A percentile compares a stretch with the other conserved stretches of the same genome.
phyloP scores from a whole-genome alignment of 2,888 invertebrate genomes.

The Aphodius sticticus region DNA sequence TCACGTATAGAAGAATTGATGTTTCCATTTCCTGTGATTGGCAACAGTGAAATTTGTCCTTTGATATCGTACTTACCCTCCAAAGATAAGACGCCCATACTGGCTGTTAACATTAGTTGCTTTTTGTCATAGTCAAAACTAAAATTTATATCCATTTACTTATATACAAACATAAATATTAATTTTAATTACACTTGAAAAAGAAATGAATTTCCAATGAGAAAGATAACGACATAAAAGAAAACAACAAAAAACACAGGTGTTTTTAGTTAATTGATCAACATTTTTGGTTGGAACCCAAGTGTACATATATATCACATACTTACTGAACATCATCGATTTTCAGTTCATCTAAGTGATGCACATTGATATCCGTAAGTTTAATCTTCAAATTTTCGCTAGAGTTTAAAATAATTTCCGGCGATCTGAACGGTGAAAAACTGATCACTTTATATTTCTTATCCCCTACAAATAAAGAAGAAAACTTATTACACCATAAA shows the following conservation, averaged over 20 bases:
- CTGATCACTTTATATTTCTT: conserved; percentile 17
- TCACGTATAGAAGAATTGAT: conserved; percentile 51
- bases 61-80: conserved; percentile 50
- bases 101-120: not conserved
- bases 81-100: conserved; percentile 32
- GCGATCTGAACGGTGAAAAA: conserved; percentile 10
- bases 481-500: not conserved
- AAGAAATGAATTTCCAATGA: no score
- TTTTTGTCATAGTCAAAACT: not conserved
- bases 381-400: not conserved
- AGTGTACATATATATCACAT: no score
- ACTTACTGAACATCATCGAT: conserved; percentile 5
- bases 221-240: no score
- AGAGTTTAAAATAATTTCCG: conserved; percentile 5
- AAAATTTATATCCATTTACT: not conserved
- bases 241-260: no score
- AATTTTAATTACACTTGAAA: no score
- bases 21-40: conserved; percentile 51
- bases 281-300: no score
- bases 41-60: conserved; percentile 51
- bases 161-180: no score
- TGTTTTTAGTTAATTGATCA: no score
- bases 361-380: conserved; percentile 6
- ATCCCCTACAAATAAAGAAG: not conserved
- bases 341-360: not conserved